Base-by-base conservation (phyloP, 1,140 invertebrate species). In the Gryon sp. region DNA sequence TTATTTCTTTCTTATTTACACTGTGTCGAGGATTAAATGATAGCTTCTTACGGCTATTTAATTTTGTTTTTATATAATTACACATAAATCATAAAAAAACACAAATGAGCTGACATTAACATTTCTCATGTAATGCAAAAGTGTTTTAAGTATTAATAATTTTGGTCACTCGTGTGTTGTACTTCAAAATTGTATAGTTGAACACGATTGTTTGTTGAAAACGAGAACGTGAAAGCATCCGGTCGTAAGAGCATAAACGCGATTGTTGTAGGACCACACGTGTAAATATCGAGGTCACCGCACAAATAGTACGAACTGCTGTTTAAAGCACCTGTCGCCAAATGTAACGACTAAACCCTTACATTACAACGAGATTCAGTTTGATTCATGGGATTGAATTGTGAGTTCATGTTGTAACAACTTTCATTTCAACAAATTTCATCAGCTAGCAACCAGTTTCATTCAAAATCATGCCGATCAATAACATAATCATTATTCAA, bases 311-410 rank as follows among this genome's bases (percentile, higher is more conserved):
- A 72, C 57, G 41, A 40, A 62, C 22, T 36, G 40, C 55, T 63
- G 45, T 81, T 50, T n/a, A n/a, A 28, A 60, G 40, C 81, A 83
- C 62, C 80, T 83, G 81, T 66, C 40, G 62, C 74, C 68, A 73
- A 73, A 73, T 55, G 50, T 28, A 28, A 18, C 26, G 38, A 50
- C 38, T 46, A 59, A 55, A 50, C 55, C 59, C 41, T 48, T 12
- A 9, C n/a, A 19, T 34, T 40, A 20, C 38, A 52, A 16, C 43
- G 18, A 63, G 69, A 73, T 73, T 73, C 41, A 48, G 45, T 63
- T 50, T 72, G 48, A 72, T 72, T 72, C 48, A 57, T 52, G 69
- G 40, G 24, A 57, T 14, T 9, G n/a, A 62, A 63, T 41, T 48
- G 69, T 63, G 40, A 41, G 40, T 40, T 52, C 40, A 26, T 50